Evolutionary conservation across 1,140 invertebrate genomes (phyloP).

Genomic region (Colletes gigas): DNA sequence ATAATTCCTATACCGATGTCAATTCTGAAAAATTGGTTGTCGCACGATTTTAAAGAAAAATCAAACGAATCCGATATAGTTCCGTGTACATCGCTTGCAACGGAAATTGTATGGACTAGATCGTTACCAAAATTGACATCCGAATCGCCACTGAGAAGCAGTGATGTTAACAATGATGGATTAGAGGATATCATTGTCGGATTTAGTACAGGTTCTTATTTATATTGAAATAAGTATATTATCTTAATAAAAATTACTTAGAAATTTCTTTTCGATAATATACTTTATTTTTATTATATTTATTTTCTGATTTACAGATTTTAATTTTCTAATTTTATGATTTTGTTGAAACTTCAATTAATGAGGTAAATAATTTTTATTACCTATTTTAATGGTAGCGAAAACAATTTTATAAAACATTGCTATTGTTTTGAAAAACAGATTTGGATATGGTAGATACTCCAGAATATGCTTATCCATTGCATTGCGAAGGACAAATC

Average conservation of each 20-base stretch:
- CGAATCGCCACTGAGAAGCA: conserved; percentile 87
- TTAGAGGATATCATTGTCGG: conserved; percentile 89
- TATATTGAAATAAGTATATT: conserved; percentile 4
- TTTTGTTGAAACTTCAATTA: conserved; percentile 24
- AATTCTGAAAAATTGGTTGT: conserved; percentile 83
- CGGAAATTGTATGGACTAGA: conserved; percentile 87
- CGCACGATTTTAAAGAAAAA: conserved; percentile 51
- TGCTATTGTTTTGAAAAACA: conserved; percentile 53
- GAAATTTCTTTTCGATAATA: conserved; percentile 22
- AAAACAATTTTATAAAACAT: background rate
- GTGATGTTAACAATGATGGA: conserved; percentile 89
- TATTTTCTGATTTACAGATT: conserved; percentile 51
- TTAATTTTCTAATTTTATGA: conserved; percentile 48
- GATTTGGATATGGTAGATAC: conserved; percentile 72
- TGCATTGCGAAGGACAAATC: conserved; percentile 84
- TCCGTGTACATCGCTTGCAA: conserved; percentile 86
- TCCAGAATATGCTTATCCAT: conserved; percentile 82
- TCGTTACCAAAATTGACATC: conserved; percentile 88
- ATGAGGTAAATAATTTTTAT: conserved; percentile 48
- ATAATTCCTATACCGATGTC: conserved; percentile 84
- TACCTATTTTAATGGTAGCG: conserved; percentile 9
- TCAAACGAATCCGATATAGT: conserved; percentile 76
- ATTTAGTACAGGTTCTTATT: conserved; percentile 87
- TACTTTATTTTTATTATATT: conserved; percentile 49
- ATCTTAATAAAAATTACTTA: conserved; percentile 1